Evolutionary conservation across 2,113 vertebrate species (phyloP), one percentile per base, ranked within the genome.

Genomic region (Herpetotheres cachinnans): DNA sequence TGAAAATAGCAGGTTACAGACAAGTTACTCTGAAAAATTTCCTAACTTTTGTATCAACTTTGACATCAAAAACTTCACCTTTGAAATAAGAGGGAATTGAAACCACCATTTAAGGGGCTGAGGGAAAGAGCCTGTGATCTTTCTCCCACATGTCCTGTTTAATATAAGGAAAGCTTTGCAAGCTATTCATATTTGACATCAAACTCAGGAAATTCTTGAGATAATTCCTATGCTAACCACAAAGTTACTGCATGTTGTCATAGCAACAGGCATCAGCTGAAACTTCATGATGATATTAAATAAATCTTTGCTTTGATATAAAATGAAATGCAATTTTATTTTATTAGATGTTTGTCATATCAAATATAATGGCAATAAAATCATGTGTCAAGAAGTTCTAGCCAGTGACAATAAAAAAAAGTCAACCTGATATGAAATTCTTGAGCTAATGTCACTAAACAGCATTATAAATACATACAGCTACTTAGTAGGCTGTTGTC

Each of bases 241-340:
- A 61, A 83, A 91, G 74, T 94, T 62, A 42, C 65, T 46, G 44
- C 56, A 25, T 5, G 74, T 74, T 82, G 80, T 46, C 90, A 86
- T n/a, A 92, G 86, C 65, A 94, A 90, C 69, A 21, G 29, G 65
- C 70, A 42, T 55, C 59, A 29, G 52, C 34, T 91, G 83, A 93
- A 95, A 89, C 76, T 74, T 47, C 30, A 14, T 25, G 38, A 89
- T 42, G 21, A 13, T 61, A 62, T 56, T 65, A 69, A 90, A 92
- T 85, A 92, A 85, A 82, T 66, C 74, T 71, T 12, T 38, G 70
- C n/a, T 93, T 67, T 74, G 70, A 84, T 73, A 36, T 42, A n/a
- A 94, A 92, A 87, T 47, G 59, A 92, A 94, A 88, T 32, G 42
- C 46, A 82, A 38, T 90, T 94, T 86, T 13, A 44, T 89, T 91